Evolutionary conservation across 1,140 invertebrate genomes (phyloP), one percentile per base, ranked within the genome.

Genomic region (Gerris buenoi): DNA sequence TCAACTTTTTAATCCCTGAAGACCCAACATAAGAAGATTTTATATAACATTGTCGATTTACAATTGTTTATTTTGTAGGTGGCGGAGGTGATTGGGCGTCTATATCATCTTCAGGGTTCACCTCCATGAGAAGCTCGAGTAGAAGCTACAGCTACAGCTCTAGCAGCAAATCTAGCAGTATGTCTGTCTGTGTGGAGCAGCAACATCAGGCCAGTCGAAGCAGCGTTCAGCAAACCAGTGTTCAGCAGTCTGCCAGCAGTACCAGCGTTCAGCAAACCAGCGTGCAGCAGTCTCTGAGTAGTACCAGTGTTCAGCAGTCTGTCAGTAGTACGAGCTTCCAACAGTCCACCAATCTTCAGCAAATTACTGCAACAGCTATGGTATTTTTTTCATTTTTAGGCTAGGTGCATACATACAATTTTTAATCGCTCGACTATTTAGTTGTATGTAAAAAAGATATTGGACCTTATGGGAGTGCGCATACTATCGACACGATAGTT

Each of bases 101-200:
- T 2, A 14, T 25, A 26, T 46, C 33, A 5, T 46, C 58, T 14
- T 60, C 58, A 13, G 58, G 58, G 5, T 60, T 60, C 58, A 60
- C 23, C 3, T 60, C 58, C 10, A 25, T 60, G 58, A 60, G 23
- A 25, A 60, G 58, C 23, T 60, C 58, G 10, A 15, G 23, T 15
- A 25, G 3, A 60, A 13, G 62, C 2, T 27, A 63, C 27, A 60
- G 46, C 57, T 25, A 33, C 29, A 68, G 63, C 10, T 28, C 27
- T 63, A 27, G 27, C 58, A 68, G 67, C 56, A 67, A 46, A 46
- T 46, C 33, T 46, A 46, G 33, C 56, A 23, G 28, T n/a, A 22
- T 61, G 13, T 28, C 29, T 15, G 57, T 66, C 15, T 58, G 27
- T 23, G 25, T 66, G 65, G 64, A 66, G 27, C 65, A 66, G 65